Conservation (phyloP, 2,888 invertebrate genomes). For the Asteroscopus sphinx region DNA sequence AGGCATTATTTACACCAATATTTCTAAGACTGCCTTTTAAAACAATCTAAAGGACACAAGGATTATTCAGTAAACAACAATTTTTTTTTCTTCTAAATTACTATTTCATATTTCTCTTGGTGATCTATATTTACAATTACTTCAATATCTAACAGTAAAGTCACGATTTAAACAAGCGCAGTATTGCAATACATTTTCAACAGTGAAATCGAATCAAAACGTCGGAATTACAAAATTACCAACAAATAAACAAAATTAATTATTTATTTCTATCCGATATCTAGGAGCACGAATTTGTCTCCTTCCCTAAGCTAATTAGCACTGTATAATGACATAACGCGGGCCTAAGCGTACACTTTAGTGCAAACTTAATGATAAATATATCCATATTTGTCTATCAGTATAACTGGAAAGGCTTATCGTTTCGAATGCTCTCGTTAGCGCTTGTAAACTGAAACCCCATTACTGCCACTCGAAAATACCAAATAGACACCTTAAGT, state of each 20-base stretch:
- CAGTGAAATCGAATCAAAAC: conserved; percentile 44
- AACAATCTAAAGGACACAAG: no score
- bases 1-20: no score
- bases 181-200: conserved; percentile 22
- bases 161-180: conserved; percentile 28
- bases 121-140: conserved; percentile 23
- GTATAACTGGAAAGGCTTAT: conserved; percentile 85
- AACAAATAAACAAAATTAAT: conserved; percentile 56
- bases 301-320: conserved; percentile 75
- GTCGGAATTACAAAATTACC: conserved; percentile 44
- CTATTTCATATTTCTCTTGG: not conserved
- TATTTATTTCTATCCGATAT: conserved; percentile 56
- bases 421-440: conserved; percentile 83
- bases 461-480: conserved; percentile 70
- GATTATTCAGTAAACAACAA: no score
- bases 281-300: conserved; percentile 75
- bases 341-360: conserved; percentile 68
- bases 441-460: conserved; percentile 85
- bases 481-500: conserved; percentile 70
- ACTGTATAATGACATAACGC: conserved; percentile 77
- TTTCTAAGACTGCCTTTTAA: no score
- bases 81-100: no score
- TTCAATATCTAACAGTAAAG: conserved; percentile 2
- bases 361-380: conserved; percentile 87
- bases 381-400: conserved; percentile 89